These are phyloP conservation scores for Xanthia icteritia DNA, from an alignment of 2,888 invertebrate genomes.

Conservation along the genomic window DNA sequence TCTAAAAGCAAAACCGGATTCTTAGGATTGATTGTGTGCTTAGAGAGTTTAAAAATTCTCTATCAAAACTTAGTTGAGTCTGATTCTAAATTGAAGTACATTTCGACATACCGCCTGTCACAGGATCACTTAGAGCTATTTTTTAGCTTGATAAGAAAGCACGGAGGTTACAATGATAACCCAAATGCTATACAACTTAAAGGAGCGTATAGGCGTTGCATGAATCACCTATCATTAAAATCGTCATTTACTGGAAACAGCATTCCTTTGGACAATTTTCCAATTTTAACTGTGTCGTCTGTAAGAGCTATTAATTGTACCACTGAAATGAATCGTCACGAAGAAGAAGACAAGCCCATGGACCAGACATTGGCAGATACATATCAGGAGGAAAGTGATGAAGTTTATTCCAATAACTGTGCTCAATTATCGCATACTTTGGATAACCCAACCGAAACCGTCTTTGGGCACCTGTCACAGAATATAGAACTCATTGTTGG, in stretches of 20 bases:
- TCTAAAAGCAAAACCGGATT: no score
- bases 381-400: no score
- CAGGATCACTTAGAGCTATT: not conserved
- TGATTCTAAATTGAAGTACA: not conserved
- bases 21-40: not conserved
- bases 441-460: not conserved
- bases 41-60: not conserved
- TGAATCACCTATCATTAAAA: not conserved
- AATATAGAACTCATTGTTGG: slow-evolving; percentile 12
- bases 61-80: not conserved
- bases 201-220: not conserved
- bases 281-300: not conserved
- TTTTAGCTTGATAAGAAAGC: slow-evolving; percentile 1
- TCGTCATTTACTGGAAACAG: not conserved
- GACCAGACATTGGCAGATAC: no score
- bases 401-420: slow-evolving; percentile 6
- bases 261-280: not conserved
- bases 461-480: not conserved
- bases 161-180: not conserved
- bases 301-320: slow-evolving; percentile 5
- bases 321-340: not conserved
- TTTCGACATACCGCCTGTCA: not conserved
- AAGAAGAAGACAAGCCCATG: no score
- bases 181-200: not conserved
- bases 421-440: not conserved